Evolutionary conservation across 2,113 vertebrate species (phyloP).

Genomic region (Scomber colias): DNA sequence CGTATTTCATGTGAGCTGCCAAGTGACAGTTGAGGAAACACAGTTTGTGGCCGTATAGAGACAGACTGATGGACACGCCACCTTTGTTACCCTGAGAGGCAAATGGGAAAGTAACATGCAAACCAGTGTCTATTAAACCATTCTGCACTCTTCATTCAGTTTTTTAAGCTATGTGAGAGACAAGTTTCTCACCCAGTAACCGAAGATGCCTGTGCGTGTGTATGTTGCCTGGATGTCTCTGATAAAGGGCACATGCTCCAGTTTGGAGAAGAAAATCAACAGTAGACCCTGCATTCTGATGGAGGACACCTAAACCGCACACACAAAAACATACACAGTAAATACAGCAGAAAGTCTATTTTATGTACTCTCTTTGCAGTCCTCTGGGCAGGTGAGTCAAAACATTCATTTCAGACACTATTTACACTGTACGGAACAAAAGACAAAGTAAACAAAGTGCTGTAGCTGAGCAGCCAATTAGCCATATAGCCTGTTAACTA

Average conservation of each 20-base stretch:
- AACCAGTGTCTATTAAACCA: not conserved
- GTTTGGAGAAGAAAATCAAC: constrained; percentile 91
- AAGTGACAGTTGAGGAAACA: constrained; percentile 98
- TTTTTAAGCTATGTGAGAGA: not conserved
- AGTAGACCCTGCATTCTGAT: constrained; percentile 96
- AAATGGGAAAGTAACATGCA: not conserved
- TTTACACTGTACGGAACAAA: no score
- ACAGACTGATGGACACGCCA: constrained; percentile 89
- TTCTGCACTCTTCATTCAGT: not conserved
- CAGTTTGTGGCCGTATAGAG: constrained; percentile 90
- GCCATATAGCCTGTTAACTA: no score
- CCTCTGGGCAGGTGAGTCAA: no score
- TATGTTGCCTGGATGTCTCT: constrained; percentile 88
- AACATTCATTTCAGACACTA: no score
- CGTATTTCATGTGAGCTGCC: constrained; percentile 92
- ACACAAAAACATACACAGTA: not conserved
- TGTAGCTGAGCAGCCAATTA: no score
- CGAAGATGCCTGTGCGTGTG: constrained; percentile 92
- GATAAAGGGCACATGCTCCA: constrained; percentile 90
- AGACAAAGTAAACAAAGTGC: no score
- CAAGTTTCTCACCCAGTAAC: constrained; percentile 92
- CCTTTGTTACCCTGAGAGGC: constrained; percentile 96
- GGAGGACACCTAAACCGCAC: constrained; percentile 87
- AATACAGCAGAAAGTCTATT: no score
- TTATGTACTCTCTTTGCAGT: no score